Evolutionary conservation across 1,140 invertebrate species (phyloP), one percentile per base, ranked within the genome.

Genomic region (Euwallacea similis): DNA sequence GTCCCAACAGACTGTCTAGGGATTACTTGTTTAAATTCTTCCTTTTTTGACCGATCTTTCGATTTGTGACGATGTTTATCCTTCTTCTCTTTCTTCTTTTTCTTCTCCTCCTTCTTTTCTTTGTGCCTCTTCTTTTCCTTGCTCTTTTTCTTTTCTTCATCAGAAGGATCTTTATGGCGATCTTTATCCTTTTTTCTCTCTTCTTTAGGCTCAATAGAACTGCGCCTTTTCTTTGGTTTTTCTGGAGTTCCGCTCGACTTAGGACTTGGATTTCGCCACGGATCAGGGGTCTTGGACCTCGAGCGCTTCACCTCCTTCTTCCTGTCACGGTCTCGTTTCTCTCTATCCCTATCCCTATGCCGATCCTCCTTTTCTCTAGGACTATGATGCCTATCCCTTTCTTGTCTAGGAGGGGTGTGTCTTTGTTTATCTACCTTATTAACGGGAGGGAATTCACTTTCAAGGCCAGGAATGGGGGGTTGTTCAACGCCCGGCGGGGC

Each of bases 81-180:
- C 74, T 83, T 83, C 73, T 79, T 76, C 78, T 76, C 72, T n/a
- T 82, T 80, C 73, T 84, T 83, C 73, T 87, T 84, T 78, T 84
- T 83, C 77, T 83, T 85, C 74, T 85, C 81, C n/a, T 86, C 83
- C 53, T 85, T 81, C 53, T 83, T 84, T 46, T 86, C 85, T 64
- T 84, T 84, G 73, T 85, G 83, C 72, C 85, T 84, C 72, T 85
- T 88, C 47, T 85, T 86, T 66, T 82, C 85, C 76, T 84, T 85
- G 44, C 83, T 84, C 59, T 84, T 85, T 67, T 83, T 85, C 64
- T 85, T 81, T 55, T 80, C 80, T 41, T 80, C 79, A 56, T 82
- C 81, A 6, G 79, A 80, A 66, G 74, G 78, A 61, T 75, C 82
- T 0, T 76, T 79, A 16, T 83, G 82, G 10, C 82, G 83, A 1